These are phyloP conservation scores for Actinia equina DNA, from an alignment of 64 coral and sea anemone genomes.

Conservation along the genomic window DNA sequence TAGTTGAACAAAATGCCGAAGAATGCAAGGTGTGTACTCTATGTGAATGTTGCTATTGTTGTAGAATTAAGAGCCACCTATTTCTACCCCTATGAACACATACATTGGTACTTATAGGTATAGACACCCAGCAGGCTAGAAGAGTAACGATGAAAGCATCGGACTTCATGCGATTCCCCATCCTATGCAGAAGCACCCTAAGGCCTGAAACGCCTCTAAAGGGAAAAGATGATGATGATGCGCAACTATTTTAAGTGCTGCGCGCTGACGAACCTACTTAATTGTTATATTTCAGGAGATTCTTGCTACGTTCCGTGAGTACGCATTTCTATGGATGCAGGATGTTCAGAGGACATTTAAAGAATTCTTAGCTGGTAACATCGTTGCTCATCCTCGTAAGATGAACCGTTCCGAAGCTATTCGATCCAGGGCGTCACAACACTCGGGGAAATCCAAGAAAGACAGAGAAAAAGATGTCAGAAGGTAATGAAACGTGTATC, in stretches of 20 bases:
- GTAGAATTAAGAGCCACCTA: too few species aligned
- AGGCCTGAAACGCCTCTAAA: too few species aligned
- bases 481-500: slow-evolving; percentile 33
- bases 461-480: slow-evolving; percentile 86
- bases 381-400: slow-evolving; percentile 89
- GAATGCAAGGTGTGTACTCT: slow-evolving; percentile 70
- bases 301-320: slow-evolving; percentile 88
- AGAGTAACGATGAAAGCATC: too few species aligned
- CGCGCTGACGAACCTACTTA: too few species aligned
- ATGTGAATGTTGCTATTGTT: not conserved
- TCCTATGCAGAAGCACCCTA: too few species aligned
- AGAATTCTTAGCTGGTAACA: slow-evolving; percentile 92
- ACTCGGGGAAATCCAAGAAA: slow-evolving; percentile 75
- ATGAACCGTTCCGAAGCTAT: slow-evolving; percentile 86
- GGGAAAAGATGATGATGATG: too few species aligned
- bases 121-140: too few species aligned
- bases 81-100: too few species aligned
- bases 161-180: too few species aligned
- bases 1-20: slow-evolving; percentile 79
- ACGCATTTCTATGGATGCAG: slow-evolving; percentile 98
- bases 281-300: slow-evolving; percentile 55
- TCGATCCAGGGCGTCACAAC: slow-evolving; percentile 74
- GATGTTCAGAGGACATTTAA: slow-evolving; percentile 95
- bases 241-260: too few species aligned
- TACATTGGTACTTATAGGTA: too few species aligned